Evolutionary conservation across 2,797 vertebrate species (phyloP), one percentile per base, ranked within the genome.

Genomic region (Antennarius maculatus): DNA sequence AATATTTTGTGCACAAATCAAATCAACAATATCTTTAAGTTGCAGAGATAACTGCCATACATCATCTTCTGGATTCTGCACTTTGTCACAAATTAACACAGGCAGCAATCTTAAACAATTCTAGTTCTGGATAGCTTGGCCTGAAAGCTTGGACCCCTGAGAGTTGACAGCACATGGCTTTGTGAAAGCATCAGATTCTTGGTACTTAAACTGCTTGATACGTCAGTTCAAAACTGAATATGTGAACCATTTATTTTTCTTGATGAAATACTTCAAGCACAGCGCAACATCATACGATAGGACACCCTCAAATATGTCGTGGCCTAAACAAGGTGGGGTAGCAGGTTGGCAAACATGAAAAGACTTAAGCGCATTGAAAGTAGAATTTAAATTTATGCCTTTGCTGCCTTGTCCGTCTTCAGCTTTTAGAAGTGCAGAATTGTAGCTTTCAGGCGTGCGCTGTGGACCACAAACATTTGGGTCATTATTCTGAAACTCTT

Each of bases 301-400:
- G 2, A 70, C 54, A 51, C 74, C 80, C 41, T 82, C 50, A 64
- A 77, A 76, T 8, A 78, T 59, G 39, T 78, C 62, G 27, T 81
- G 72, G 1, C 66, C 69, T 17, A 68, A 31, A 56, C 68, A 80
- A 28, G 69, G 69, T 18, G 74, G 67, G 8, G 80, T 52, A 18
- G 66, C 62, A 39, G 79, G 74, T n/a, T 57, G 42, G 31, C 46
- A 82, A 48, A 82, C 76, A 71, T 76, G 49, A 49, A 82, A 23
- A 42, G 41, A 14, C 5, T 51, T 28, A 3, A 53, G 6, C 16
- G 28, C 5, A 53, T 53, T 53, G 15, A 53, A 34, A 15, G 7
- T 29, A 7, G 50, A 53, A 13, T 23, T 49, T 11, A 27, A 13
- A 17, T 74, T 80, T 10, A 77, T 57, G 3, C 71, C 59, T 67